These are phyloP conservation scores for Hormaphis cornu DNA, from an alignment of 1,140 invertebrate genomes.

Conservation along the genomic window DNA sequence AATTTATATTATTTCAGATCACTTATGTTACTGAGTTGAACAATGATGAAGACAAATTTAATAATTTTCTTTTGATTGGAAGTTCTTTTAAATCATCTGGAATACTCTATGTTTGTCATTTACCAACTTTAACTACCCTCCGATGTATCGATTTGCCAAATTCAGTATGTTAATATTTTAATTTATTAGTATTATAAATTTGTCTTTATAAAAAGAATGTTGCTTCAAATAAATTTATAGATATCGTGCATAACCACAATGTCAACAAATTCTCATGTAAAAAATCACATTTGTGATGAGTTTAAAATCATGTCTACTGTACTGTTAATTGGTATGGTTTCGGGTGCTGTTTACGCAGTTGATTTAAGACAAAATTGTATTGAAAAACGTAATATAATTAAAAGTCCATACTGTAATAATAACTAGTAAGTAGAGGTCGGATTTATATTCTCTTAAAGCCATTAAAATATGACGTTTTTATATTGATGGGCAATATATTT, in stretches of 20 bases:
- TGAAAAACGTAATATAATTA: background rate
- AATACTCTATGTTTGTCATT: conserved; percentile 9
- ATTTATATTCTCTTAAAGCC: too few relatives aligned
- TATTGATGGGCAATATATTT: too few relatives aligned
- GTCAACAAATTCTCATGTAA: background rate
- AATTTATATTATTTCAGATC: background rate
- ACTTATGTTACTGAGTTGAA: conserved; percentile 2
- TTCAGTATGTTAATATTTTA: background rate
- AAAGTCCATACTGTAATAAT: too few relatives aligned
- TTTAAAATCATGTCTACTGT: conserved; percentile 18
- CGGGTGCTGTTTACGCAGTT: conserved; percentile 1
- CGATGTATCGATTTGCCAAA: conserved; percentile 16
- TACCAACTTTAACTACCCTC: conserved; percentile 7
- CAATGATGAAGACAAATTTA: background rate
- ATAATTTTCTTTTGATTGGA: background rate
- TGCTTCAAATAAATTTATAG: background rate
- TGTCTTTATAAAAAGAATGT: background rate
- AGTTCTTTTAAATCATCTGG: conserved; percentile 13
- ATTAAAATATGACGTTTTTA: too few relatives aligned
- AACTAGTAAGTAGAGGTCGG: too few relatives aligned
- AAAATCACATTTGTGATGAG: conserved; percentile 20
- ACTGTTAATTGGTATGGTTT: background rate
- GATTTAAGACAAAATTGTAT: conserved; percentile 5
- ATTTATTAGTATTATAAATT: background rate
- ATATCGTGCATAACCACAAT: conserved; percentile 7